These are phyloP conservation scores for Trichoplusia ni DNA, from an alignment of 1,140 invertebrate genomes.

Conservation along the genomic window DNA sequence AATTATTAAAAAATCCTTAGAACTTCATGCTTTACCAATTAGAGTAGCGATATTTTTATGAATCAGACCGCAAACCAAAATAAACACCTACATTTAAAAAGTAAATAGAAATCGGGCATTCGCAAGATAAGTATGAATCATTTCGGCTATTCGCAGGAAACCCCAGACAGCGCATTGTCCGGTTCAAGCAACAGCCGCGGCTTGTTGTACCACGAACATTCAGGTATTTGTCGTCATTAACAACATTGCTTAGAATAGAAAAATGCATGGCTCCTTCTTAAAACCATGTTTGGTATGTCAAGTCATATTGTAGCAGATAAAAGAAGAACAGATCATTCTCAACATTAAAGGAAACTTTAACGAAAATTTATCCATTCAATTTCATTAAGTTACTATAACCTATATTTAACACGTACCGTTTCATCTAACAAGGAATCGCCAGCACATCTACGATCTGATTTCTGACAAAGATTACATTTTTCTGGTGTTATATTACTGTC, in stretches of 20 bases:
- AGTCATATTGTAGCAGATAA: too few species aligned
- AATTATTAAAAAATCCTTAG: too few species aligned
- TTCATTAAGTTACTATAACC: too few species aligned
- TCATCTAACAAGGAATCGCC: too few species aligned
- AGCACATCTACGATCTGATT: background rate
- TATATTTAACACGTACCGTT: too few species aligned
- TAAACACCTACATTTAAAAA: background rate
- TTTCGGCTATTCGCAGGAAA: slow-evolving; percentile 47
- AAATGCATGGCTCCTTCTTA: background rate
- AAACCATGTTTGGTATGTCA: too few species aligned
- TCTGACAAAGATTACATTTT: background rate
- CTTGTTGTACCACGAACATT: slow-evolving; percentile 53
- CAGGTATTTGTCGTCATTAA: slow-evolving; percentile 39
- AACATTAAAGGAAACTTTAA: too few species aligned
- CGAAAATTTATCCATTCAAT: background rate
- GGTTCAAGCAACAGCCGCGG: slow-evolving; percentile 60
- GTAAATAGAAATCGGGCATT: background rate
- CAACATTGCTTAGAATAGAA: background rate
- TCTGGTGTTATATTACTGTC: background rate
- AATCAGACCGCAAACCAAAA: too few species aligned
- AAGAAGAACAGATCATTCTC: too few species aligned
- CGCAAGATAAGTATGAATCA: slow-evolving; percentile 5
- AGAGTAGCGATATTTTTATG: too few species aligned
- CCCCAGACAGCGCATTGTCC: slow-evolving; percentile 56
- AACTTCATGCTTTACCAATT: too few species aligned